A percentile compares a stretch with the other conserved stretches of the same genome.
Evolutionary conservation across 1,140 invertebrate genomes (phyloP).

Genomic region (Trichonephila clavata): DNA sequence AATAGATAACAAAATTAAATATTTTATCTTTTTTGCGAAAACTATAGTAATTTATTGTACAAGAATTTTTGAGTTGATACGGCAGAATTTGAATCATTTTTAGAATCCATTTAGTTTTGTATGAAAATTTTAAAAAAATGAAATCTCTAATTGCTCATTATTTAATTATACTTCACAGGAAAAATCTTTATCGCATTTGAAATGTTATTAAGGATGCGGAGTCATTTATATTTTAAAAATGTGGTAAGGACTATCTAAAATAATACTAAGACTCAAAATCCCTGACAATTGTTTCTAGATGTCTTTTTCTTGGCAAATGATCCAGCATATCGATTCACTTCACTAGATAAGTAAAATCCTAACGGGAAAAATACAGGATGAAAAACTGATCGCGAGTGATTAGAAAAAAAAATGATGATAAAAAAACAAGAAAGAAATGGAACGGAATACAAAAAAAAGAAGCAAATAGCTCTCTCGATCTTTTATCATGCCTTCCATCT

Average conservation of each 20-base stretch:
- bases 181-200: too few relatives aligned
- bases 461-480: not conserved
- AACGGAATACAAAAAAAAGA: not conserved
- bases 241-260: not conserved
- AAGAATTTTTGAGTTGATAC: too few relatives aligned
- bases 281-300: not conserved
- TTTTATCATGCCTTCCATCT: not conserved
- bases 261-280: not conserved
- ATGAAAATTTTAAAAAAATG: too few relatives aligned
- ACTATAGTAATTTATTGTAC: too few relatives aligned
- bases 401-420: not conserved
- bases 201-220: too few relatives aligned
- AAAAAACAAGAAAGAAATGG: not conserved
- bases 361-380: not conserved
- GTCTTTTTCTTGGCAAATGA: not conserved
- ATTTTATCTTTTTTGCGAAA: too few relatives aligned
- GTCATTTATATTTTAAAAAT: too few relatives aligned
- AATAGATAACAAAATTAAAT: too few relatives aligned
- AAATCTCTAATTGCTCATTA: too few relatives aligned
- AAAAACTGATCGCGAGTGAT: not conserved
- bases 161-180: too few relatives aligned
- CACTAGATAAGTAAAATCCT: not conserved
- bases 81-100: too few relatives aligned
- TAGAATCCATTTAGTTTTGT: too few relatives aligned
- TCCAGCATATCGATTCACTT: not conserved